A percentile compares a stretch with the other conserved stretches of the same genome.
These are phyloP conservation scores for Gobionotothen gibberifrons DNA, from an alignment of 2,797 vertebrate genomes.

Conservation along the genomic window DNA sequence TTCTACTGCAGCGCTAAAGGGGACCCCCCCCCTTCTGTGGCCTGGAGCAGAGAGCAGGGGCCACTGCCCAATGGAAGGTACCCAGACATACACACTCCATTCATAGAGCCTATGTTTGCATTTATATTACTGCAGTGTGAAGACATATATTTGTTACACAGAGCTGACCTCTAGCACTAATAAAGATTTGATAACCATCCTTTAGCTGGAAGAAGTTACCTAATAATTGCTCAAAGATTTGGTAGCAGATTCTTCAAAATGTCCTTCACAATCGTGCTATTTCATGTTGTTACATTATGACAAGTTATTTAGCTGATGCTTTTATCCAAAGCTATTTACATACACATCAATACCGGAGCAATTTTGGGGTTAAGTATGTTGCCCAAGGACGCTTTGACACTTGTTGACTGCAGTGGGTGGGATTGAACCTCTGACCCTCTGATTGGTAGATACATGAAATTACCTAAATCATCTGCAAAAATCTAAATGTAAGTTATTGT, in stretches of 20 bases:
- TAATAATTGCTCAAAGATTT: not conserved
- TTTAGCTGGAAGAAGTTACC: not conserved
- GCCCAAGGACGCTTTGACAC: too few species aligned
- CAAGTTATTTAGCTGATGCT: not conserved
- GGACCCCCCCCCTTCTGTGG: constrained; percentile 83
- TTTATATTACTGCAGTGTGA: not conserved
- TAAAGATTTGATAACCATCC: not conserved
- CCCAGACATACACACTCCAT: not conserved
- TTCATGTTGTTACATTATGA: not conserved
- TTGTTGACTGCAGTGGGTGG: too few species aligned
- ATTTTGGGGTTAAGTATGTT: too few species aligned
- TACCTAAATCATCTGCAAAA: not conserved
- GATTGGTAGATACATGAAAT: not conserved
- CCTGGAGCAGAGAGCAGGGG: constrained; percentile 89
- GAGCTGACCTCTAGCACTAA: not conserved
- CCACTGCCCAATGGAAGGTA: constrained; percentile 89
- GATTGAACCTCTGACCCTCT: too few species aligned
- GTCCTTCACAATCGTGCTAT: not conserved
- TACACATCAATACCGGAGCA: too few species aligned
- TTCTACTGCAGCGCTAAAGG: constrained; percentile 86
- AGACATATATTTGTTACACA: not conserved
- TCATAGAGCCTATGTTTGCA: not conserved
- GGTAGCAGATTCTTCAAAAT: not conserved
- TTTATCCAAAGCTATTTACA: too few species aligned
- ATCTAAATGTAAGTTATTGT: not conserved